Conservation (phyloP, 2,888 invertebrate genomes). For the Alloscopus bannaensis region DNA sequence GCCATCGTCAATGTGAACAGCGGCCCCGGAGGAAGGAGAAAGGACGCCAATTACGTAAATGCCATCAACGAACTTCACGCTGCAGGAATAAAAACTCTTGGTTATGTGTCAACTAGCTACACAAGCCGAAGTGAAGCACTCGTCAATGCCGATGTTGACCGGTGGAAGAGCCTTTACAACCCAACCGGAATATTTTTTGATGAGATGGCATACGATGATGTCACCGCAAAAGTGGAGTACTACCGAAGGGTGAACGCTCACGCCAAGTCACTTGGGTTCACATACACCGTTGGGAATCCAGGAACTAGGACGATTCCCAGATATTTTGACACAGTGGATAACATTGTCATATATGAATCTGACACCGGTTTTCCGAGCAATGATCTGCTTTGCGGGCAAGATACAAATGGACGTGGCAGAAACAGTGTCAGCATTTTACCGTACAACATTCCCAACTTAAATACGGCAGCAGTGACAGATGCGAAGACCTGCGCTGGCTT, state of each 20-base stretch:
- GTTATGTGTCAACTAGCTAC: constrained; percentile 68
- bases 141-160: constrained; percentile 60
- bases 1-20: constrained; percentile 68
- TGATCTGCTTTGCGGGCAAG: constrained; percentile 29
- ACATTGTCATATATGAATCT: constrained; percentile 66
- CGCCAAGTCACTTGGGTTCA: constrained; percentile 52
- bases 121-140: constrained; percentile 1
- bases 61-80: constrained; percentile 52
- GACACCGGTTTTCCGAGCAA: constrained; percentile 53
- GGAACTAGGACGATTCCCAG: constrained; percentile 51
- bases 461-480: constrained; percentile 26
- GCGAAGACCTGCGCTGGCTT: constrained; percentile 61
- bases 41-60: constrained; percentile 46
- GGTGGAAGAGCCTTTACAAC: constrained; percentile 60
- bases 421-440: constrained; percentile 66
- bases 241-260: constrained; percentile 51
- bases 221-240: constrained; percentile 28
- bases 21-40: constrained; percentile 56
- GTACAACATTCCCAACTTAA: constrained; percentile 49
- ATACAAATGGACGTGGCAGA: constrained; percentile 54
- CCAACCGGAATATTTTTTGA: constrained; percentile 70
- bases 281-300: constrained; percentile 69
- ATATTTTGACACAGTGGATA: constrained; percentile 67
- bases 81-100: constrained; percentile 64
- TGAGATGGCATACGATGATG: constrained; percentile 65